These are phyloP conservation scores for Sciurus vulgaris DNA, from an alignment of 2,797 vertebrate species.

Conservation along the genomic window DNA sequence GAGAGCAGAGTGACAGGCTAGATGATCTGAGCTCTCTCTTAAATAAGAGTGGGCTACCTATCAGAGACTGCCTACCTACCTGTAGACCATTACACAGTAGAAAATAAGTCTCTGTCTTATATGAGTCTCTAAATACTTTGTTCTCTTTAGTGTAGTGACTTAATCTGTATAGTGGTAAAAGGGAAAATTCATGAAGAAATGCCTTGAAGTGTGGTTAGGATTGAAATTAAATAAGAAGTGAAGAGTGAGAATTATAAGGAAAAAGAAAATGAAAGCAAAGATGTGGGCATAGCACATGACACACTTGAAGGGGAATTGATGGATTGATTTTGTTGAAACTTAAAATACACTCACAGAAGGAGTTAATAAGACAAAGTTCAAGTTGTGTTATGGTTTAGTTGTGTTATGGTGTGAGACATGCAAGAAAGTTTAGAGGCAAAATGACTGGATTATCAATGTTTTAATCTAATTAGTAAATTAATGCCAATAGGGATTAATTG, in stretches of 20 bases:
- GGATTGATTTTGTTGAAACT: conserved; percentile 12
- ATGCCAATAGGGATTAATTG: no score
- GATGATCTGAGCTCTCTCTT: not conserved
- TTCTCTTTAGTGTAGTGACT: not conserved
- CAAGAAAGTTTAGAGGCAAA: no score
- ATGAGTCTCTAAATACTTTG: not conserved
- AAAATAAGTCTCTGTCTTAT: not conserved
- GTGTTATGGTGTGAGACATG: no score
- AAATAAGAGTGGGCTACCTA: not conserved
- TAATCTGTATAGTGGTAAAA: not conserved
- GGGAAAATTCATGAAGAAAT: not conserved
- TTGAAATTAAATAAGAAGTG: not conserved
- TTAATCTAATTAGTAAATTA: no score
- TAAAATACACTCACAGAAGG: not conserved
- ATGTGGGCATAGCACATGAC: not conserved
- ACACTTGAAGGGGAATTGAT: not conserved
- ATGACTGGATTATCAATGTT: no score
- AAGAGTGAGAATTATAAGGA: not conserved
- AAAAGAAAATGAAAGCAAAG: not conserved
- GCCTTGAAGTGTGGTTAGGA: not conserved
- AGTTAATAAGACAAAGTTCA: not conserved
- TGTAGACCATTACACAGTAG: not conserved
- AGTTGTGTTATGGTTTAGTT: not conserved
- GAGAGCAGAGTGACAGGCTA: not conserved
- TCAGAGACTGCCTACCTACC: not conserved